phyloP scores from a whole-genome alignment of 2,888 invertebrate genomes.

The Limenitis camilla region DNA sequence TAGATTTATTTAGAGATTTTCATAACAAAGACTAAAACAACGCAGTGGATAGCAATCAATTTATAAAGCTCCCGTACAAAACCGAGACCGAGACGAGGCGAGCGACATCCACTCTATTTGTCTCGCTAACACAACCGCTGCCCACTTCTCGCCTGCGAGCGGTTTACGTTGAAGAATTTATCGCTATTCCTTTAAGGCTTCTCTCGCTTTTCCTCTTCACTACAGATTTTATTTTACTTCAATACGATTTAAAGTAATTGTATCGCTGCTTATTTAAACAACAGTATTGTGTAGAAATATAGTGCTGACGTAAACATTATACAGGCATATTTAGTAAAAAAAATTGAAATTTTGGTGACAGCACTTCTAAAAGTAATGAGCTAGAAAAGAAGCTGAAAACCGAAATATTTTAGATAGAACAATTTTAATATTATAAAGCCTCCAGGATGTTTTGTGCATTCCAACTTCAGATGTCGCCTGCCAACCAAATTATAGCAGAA shows the following conservation, averaged over 20 bases:
- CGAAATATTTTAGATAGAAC: too few species aligned
- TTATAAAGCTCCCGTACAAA: conserved; percentile 46
- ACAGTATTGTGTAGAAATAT: too few species aligned
- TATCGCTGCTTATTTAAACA: not conserved
- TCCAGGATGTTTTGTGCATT: too few species aligned
- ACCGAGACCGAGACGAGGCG: conserved; percentile 38
- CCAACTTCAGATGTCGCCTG: too few species aligned
- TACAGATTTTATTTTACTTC: conserved; percentile 30
- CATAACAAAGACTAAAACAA: conserved; percentile 23
- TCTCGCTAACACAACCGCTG: conserved; percentile 59
- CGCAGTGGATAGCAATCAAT: conserved; percentile 51
- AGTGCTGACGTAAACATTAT: too few species aligned
- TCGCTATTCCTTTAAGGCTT: conserved; percentile 48
- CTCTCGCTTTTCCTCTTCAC: conserved; percentile 30
- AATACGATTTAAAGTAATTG: conserved; percentile 16
- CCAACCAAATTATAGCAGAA: too few species aligned
- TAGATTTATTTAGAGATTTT: conserved; percentile 9
- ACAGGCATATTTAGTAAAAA: too few species aligned
- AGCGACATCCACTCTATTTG: conserved; percentile 61
- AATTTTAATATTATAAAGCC: too few species aligned
- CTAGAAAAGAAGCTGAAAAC: too few species aligned
- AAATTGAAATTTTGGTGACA: too few species aligned
- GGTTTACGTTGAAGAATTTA: conserved; percentile 61
- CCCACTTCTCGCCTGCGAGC: conserved; percentile 56
- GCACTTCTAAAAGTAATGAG: too few species aligned